These are phyloP conservation scores for Prionchulus punctatus DNA, from an alignment of 2,888 invertebrate genomes.

Conservation along the genomic window DNA sequence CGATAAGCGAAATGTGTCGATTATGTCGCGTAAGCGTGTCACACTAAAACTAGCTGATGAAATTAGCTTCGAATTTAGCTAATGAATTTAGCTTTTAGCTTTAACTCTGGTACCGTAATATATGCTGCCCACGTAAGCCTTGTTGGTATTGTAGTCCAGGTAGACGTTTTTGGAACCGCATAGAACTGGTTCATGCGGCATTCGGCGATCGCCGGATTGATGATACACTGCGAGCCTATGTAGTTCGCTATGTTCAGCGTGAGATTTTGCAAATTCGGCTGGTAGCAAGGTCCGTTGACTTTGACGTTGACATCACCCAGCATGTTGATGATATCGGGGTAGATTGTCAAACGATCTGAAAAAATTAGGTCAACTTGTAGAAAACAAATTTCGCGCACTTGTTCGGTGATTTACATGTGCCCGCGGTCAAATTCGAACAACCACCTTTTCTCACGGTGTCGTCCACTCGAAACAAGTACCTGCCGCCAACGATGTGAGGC, in stretches of 20 bases:
- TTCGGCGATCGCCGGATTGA: slow-evolving; percentile 27
- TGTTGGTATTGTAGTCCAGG: slow-evolving; percentile 24
- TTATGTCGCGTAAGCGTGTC: no score
- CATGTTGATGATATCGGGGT: slow-evolving; percentile 88
- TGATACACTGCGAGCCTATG: slow-evolving; percentile 23
- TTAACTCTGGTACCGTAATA: slow-evolving; percentile 32
- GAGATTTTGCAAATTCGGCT: background rate
- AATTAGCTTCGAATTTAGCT: background rate
- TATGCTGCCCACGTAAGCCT: slow-evolving; percentile 29
- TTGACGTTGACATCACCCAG: slow-evolving; percentile 88
- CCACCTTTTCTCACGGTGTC: slow-evolving; percentile 81
- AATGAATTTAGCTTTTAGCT: background rate
- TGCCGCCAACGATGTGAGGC: slow-evolving; percentile 42
- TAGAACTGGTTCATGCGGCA: slow-evolving; percentile 26
- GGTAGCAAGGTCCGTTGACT: slow-evolving; percentile 87
- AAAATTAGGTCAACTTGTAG: background rate
- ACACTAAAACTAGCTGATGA: no score
- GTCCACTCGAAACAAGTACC: slow-evolving; percentile 84
- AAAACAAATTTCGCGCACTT: no score
- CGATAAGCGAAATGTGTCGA: no score
- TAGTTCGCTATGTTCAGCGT: background rate
- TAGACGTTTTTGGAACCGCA: slow-evolving; percentile 31
- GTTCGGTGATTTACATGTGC: slow-evolving; percentile 30
- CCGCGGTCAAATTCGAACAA: slow-evolving; percentile 43
- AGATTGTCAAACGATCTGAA: slow-evolving; percentile 25